These are phyloP conservation scores for Bathynomus jamesi DNA, from an alignment of 1,140 invertebrate genomes.

Conservation along the genomic window DNA sequence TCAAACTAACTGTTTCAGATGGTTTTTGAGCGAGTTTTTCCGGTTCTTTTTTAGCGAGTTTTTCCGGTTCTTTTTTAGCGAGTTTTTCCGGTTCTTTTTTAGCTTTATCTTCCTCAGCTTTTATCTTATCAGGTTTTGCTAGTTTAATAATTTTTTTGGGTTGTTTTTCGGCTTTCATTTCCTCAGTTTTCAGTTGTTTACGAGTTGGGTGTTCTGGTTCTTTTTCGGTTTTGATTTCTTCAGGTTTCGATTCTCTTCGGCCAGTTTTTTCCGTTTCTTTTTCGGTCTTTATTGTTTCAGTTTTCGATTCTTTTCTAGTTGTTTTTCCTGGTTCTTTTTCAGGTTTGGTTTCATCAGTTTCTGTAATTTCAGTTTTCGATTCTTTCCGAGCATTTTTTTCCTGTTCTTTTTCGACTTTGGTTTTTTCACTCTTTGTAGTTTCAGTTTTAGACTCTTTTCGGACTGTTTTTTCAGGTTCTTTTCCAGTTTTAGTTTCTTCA, in stretches of 20 bases:
- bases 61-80: conserved; percentile 11
- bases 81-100: conserved; percentile 15
- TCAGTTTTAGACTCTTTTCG: no score
- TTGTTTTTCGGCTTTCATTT: conserved; percentile 19
- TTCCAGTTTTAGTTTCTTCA: no score
- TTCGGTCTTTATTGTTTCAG: neutral
- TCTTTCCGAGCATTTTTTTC: conserved; percentile 5
- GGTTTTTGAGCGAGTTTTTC: conserved; percentile 9
- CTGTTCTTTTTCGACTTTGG: conserved; percentile 1
- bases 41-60: conserved; percentile 9
- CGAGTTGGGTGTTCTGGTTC: no score
- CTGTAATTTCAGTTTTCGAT: no score
- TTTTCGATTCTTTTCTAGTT: neutral
- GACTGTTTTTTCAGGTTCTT: no score
- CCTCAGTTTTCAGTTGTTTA: no score
- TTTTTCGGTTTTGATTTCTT: no score
- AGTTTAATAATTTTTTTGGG: neutral
- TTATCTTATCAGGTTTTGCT: conserved; percentile 19
- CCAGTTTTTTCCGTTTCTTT: conserved; percentile 4
- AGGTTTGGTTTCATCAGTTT: neutral
- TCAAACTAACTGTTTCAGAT: no score
- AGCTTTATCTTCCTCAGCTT: conserved; percentile 4
- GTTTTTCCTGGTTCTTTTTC: neutral
- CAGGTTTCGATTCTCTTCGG: neutral
- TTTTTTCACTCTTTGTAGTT: neutral